Evolutionary conservation across 2,888 invertebrate genomes (phyloP).

Genomic region (Philhelius pedissequus): DNA sequence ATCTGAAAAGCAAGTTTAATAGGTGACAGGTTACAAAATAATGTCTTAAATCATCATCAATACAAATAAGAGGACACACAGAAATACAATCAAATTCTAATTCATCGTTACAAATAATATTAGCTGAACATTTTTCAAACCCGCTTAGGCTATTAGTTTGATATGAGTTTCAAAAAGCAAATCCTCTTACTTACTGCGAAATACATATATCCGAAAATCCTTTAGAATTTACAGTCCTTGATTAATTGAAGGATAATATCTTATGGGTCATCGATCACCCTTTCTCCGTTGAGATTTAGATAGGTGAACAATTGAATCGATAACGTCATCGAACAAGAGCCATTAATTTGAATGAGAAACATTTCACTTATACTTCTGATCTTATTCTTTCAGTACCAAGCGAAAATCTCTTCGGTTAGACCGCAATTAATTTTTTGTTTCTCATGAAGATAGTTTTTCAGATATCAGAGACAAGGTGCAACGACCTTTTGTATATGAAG

Average conservation of each 20-base stretch:
- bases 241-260: constrained; percentile 67
- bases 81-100: not conserved
- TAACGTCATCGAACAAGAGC: constrained; percentile 29
- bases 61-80: no score
- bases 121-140: not conserved
- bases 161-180: not conserved
- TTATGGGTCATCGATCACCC: constrained; percentile 63
- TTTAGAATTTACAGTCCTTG: constrained; percentile 43
- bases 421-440: constrained; percentile 28
- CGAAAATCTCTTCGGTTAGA: constrained; percentile 17
- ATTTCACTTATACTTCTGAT: constrained; percentile 15
- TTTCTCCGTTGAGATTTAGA: not conserved
- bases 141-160: not conserved
- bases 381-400: not conserved
- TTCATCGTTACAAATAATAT: not conserved
- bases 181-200: constrained; percentile 9
- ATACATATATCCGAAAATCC: constrained; percentile 23
- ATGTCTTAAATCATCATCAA: no score
- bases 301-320: constrained; percentile 23
- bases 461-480: constrained; percentile 25
- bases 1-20: no score
- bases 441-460: constrained; percentile 61
- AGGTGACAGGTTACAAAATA: no score
- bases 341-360: constrained; percentile 58
- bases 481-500: constrained; percentile 25